These are phyloP conservation scores for Drosophila elegans DNA, from an alignment of 1,140 invertebrate species.

Conservation along the genomic window DNA sequence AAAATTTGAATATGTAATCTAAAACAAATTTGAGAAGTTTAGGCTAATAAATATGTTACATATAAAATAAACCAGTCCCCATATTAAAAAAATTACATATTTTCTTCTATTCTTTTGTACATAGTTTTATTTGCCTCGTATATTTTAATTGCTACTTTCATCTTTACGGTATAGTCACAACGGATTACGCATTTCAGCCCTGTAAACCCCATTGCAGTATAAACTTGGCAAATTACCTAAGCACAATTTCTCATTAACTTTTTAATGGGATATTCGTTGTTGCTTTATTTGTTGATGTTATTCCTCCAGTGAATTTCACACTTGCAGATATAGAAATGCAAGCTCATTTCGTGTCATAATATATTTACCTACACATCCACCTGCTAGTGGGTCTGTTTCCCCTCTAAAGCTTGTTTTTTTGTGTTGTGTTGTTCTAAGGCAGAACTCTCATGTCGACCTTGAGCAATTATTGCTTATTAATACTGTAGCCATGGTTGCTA, in stretches of 20 bases:
- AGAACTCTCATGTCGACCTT: conserved; percentile 66
- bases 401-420: conserved; percentile 45
- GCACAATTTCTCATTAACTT: conserved; percentile 45
- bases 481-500: conserved; percentile 33
- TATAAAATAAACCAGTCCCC: too few relatives aligned
- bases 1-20: too few relatives aligned
- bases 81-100: too few relatives aligned
- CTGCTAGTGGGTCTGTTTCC: conserved; percentile 1
- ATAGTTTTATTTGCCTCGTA: not conserved
- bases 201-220: conserved; percentile 23
- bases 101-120: not conserved
- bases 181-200: conserved; percentile 21
- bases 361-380: conserved; percentile 11
- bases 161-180: conserved; percentile 8
- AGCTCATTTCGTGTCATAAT: conserved; percentile 50
- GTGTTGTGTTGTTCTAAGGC: conserved; percentile 58
- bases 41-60: too few relatives aligned
- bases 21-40: too few relatives aligned
- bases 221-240: conserved; percentile 47
- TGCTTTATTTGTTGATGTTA: conserved; percentile 13
- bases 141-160: not conserved
- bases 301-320: conserved; percentile 46
- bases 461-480: conserved; percentile 77
- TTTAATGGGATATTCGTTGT: conserved; percentile 36
- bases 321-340: conserved; percentile 50